Conservation (phyloP, 2,797 vertebrate species). For the Poecile montanus region DNA sequence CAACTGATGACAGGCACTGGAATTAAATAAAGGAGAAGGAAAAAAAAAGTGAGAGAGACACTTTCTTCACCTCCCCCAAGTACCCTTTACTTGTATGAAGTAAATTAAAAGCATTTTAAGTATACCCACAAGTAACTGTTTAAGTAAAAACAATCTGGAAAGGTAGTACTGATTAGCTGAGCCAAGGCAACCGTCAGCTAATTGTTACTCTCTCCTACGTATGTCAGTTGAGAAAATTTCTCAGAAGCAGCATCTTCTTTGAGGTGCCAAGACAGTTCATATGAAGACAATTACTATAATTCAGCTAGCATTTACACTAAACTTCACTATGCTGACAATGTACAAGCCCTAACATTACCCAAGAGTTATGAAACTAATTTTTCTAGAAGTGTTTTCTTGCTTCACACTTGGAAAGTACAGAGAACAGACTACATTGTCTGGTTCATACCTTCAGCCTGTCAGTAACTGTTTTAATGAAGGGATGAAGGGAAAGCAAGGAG, state of each 20-base stretch:
- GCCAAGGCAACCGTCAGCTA: background rate
- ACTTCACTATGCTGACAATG: background rate
- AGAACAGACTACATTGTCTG: background rate
- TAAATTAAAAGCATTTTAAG: background rate
- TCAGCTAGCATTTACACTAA: background rate
- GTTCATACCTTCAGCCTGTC: background rate
- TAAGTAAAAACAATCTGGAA: background rate
- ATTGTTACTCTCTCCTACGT: background rate
- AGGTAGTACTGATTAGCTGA: background rate
- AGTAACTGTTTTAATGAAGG: background rate
- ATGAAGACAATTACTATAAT: background rate
- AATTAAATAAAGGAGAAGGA: background rate
- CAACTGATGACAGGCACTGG: slow-evolving; percentile 79
- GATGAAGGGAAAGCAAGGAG: background rate
- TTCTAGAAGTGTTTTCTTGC: background rate
- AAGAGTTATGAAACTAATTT: background rate
- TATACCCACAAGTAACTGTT: background rate
- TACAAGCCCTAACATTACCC: background rate
- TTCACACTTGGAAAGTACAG: background rate
- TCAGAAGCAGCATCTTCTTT: background rate
- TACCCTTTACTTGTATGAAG: background rate
- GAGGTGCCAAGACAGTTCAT: background rate
- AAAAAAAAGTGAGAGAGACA: background rate
- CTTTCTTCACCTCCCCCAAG: background rate
- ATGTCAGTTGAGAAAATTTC: background rate